These are phyloP conservation scores for Orussus abietinus DNA, from an alignment of 1,140 invertebrate genomes.

Conservation along the genomic window DNA sequence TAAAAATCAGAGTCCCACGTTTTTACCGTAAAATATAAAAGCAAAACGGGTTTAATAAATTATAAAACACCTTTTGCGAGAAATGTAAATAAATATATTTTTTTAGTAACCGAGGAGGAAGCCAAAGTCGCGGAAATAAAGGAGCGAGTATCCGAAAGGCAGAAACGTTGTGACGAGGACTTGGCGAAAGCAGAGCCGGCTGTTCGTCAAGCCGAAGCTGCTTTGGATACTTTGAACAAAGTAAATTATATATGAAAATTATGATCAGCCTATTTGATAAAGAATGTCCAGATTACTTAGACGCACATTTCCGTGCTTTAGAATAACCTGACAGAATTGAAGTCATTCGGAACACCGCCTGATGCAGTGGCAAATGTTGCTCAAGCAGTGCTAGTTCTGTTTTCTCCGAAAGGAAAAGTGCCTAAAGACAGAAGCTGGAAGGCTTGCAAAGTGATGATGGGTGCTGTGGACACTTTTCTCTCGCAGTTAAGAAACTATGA, in stretches of 20 bases:
- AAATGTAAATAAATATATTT: background rate
- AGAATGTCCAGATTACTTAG: too few species aligned
- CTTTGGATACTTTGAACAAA: constrained; percentile 90
- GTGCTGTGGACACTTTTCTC: constrained; percentile 81
- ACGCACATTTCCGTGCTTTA: too few species aligned
- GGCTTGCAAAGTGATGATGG: constrained; percentile 82
- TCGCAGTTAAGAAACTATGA: constrained; percentile 83
- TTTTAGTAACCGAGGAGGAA: constrained; percentile 74
- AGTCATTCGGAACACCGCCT: constrained; percentile 84
- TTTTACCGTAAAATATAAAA: too few species aligned
- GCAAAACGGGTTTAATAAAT: background rate
- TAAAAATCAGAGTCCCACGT: too few species aligned
- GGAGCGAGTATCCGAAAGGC: constrained; percentile 79
- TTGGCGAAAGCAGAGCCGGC: constrained; percentile 88
- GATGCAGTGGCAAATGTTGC: constrained; percentile 80
- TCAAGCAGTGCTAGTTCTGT: constrained; percentile 82
- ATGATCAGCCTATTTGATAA: too few species aligned
- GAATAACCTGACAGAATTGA: constrained; percentile 89
- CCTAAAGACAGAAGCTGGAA: constrained; percentile 94
- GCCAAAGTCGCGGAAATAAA: constrained; percentile 86
- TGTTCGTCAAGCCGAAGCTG: constrained; percentile 80
- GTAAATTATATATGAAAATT: too few species aligned
- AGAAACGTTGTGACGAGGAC: constrained; percentile 84
- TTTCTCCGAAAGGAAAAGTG: constrained; percentile 81
- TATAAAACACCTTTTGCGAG: constrained; percentile 9